Conservation (phyloP, 2,797 vertebrate species). For the Oreochromis grahami region DNA sequence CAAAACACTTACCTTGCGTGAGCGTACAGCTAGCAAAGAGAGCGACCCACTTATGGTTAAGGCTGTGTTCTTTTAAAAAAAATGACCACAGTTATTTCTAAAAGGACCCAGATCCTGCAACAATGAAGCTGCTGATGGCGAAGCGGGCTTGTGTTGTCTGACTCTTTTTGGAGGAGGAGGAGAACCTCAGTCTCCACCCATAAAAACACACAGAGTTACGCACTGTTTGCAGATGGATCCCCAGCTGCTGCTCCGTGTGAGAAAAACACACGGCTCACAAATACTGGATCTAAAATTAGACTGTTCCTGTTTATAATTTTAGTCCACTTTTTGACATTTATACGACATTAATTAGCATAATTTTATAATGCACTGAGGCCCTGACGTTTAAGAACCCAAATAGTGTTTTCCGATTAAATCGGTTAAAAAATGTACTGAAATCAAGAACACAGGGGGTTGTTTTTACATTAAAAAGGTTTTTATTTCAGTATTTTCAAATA, state of each 20-base stretch:
- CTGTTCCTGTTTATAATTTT: background rate
- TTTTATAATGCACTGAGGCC: background rate
- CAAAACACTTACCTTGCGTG: conserved; percentile 41
- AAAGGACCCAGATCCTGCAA: background rate
- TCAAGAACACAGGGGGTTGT: background rate
- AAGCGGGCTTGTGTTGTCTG: conserved; percentile 4
- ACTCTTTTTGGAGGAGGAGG: conserved; percentile 15
- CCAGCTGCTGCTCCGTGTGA: background rate
- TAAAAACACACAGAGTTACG: conserved; percentile 22
- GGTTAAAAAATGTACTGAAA: background rate
- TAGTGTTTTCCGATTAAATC: background rate
- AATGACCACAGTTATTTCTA: background rate
- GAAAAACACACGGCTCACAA: background rate
- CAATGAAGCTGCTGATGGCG: background rate
- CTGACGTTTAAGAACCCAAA: background rate
- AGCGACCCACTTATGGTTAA: background rate
- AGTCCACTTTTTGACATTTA: background rate
- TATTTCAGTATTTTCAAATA: background rate
- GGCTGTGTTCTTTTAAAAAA: background rate
- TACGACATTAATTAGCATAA: background rate
- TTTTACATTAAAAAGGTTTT: background rate
- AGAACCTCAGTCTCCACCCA: conserved; percentile 65
- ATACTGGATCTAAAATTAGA: background rate
- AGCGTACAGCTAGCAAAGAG: background rate
- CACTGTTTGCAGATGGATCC: background rate